Evolutionary conservation across 1,140 invertebrate genomes (phyloP), one percentile per base, ranked within the genome.

Genomic region (Acromyrmex echinatior): DNA sequence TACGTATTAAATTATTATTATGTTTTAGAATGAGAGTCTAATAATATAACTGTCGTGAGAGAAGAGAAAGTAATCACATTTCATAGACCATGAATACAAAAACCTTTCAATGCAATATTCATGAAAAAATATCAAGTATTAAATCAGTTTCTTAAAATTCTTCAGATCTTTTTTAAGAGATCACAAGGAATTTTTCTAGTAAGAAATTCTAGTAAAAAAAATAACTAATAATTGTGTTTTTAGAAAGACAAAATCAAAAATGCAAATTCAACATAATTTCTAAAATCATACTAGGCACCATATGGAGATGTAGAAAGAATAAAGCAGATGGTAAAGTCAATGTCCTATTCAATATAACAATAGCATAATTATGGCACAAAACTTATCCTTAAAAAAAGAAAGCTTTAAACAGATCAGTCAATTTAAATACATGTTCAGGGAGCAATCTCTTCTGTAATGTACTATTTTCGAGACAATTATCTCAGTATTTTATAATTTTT

Each of bases 341-440:
- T 79, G 78, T 74, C 66, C 58, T 88, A 63, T 62, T 86, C 79
- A 86, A 25, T 86, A 77, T 66, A 87, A 85, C 45, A 71, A 84
- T 73, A 78, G 68, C 14, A 74, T 16, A 45, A 78, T 39, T 91
- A 91, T 90, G 89, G 90, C 90, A 91, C 89, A 14, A 90, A 87
- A 90, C 49, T 73, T 73, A 71, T 79, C 49, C 10, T 60, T 68
- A 25, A 90, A 90, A 39, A 71, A 39, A 73, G 56, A 81, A 90
- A 84, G 66, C 70, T 73, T 45, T 21, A 88, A 87, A 87, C 21
- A 60, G 28, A 25, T 89, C 68, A 80, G 3, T 53, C 78, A 35
- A 65, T 90, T 86, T 86, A 91, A 88, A 88, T 90, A 86, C 14
- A 63, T 88, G 39, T 71, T 70, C 73, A 76, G 71, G 58, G 79